phyloP scores from a whole-genome alignment of 2,797 vertebrate species.

The Cichlasoma orientale region DNA sequence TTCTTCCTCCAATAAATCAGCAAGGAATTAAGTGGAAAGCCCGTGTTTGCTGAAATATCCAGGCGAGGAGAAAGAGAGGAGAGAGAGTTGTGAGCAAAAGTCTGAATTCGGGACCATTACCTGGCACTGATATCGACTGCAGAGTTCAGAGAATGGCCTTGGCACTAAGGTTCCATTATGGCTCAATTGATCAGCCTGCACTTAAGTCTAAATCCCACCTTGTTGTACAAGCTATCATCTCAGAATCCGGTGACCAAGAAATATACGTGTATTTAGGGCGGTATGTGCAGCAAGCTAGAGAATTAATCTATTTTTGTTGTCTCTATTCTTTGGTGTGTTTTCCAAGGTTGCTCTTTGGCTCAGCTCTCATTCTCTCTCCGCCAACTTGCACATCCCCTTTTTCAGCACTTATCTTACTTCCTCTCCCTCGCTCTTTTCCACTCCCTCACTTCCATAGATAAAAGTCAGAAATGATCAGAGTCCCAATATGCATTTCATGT shows the following conservation, averaged over 20 bases:
- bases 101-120: slow-evolving; percentile 68
- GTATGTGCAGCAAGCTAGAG: neutral
- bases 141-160: slow-evolving; percentile 67
- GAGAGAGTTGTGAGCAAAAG: slow-evolving; percentile 46
- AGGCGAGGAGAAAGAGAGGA: slow-evolving; percentile 25
- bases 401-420: neutral
- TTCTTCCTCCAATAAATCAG: slow-evolving; percentile 53
- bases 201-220: slow-evolving; percentile 78
- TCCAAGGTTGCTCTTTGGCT: slow-evolving; percentile 20
- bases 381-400: neutral
- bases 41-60: slow-evolving; percentile 50
- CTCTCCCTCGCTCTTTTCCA: neutral
- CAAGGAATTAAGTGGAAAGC: slow-evolving; percentile 53
- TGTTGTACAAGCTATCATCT: slow-evolving; percentile 70
- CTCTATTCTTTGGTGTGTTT: slow-evolving; percentile 13
- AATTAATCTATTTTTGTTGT: slow-evolving; percentile 11
- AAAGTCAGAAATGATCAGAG: slow-evolving; percentile 52
- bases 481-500: slow-evolving; percentile 30
- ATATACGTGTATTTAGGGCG: slow-evolving; percentile 8
- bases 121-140: slow-evolving; percentile 69
- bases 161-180: slow-evolving; percentile 79
- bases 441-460: slow-evolving; percentile 30
- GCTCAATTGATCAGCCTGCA: slow-evolving; percentile 78
- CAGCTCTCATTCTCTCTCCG: neutral
- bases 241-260: slow-evolving; percentile 69